phyloP scores from a whole-genome alignment of 2,797 vertebrate genomes.

The Iguana delicatissima region DNA sequence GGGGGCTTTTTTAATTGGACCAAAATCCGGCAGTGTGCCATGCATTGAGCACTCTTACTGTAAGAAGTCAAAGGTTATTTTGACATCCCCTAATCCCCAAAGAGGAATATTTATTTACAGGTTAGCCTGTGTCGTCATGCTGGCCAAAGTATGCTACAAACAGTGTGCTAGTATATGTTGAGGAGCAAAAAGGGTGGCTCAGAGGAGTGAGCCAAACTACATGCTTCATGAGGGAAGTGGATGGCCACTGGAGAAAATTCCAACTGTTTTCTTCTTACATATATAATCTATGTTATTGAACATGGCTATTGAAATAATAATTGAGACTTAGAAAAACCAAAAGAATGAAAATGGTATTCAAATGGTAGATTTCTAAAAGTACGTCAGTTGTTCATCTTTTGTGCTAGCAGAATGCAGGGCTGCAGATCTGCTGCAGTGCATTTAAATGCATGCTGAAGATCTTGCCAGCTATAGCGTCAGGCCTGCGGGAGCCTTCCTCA shows the following conservation, averaged over 20 bases:
- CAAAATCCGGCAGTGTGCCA: not conserved
- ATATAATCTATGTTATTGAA: not conserved
- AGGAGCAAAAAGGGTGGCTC: not conserved
- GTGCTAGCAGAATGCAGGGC: constrained; percentile 12
- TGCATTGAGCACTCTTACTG: not conserved
- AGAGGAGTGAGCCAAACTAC: not conserved
- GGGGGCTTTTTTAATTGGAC: not conserved
- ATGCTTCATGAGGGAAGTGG: not conserved
- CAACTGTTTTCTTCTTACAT: not conserved
- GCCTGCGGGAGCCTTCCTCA: constrained; percentile 2
- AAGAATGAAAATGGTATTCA: constrained; percentile 6
- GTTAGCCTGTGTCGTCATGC: not conserved
- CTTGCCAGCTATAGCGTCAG: constrained; percentile 9
- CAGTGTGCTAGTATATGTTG: not conserved
- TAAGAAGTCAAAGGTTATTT: not conserved
- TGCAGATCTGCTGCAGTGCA: constrained; percentile 38
- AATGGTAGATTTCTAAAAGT: not conserved
- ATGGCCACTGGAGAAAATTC: not conserved
- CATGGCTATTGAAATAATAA: not conserved
- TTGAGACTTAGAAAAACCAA: not conserved
- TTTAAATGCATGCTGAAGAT: constrained; percentile 42
- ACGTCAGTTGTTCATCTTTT: constrained; percentile 1
- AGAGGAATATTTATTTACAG: not conserved
- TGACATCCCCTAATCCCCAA: not conserved
- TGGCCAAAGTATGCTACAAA: not conserved